A percentile compares a stretch with the other conserved stretches of the same genome.
phyloP scores from a whole-genome alignment of 2,888 invertebrate genomes.

The Erebia palarica region DNA sequence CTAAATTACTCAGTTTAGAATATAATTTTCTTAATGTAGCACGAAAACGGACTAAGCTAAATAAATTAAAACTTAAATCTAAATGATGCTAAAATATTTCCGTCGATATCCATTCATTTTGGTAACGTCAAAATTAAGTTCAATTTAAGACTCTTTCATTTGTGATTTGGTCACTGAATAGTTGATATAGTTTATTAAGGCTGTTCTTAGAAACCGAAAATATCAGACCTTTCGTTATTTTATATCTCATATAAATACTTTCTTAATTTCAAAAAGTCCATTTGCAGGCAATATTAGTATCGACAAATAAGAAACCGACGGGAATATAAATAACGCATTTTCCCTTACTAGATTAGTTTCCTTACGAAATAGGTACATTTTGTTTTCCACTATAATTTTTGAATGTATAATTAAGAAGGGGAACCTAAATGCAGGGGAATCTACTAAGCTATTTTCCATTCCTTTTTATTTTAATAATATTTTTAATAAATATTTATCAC shows the following conservation, averaged over 20 bases:
- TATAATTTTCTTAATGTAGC: constrained; percentile 30
- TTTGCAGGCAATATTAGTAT: constrained; percentile 27
- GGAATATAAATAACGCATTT: constrained; percentile 56
- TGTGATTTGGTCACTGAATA: not conserved
- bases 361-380: constrained; percentile 49
- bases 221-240: too few relatives aligned
- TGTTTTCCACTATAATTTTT: constrained; percentile 9
- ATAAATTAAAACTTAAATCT: constrained; percentile 58
- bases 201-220: not conserved
- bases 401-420: constrained; percentile 53
- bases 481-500: constrained; percentile 42
- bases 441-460: constrained; percentile 60
- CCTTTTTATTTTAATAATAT: constrained; percentile 56
- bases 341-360: constrained; percentile 55
- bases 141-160: not conserved
- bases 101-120: constrained; percentile 43
- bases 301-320: constrained; percentile 49
- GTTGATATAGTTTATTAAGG: not conserved
- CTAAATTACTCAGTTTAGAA: constrained; percentile 60
- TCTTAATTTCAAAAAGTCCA: constrained; percentile 1
- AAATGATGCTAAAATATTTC: constrained; percentile 47
- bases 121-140: not conserved
- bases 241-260: too few relatives aligned
- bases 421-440: constrained; percentile 71
- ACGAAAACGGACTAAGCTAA: constrained; percentile 52